Evolutionary conservation across 2,797 vertebrate genomes (phyloP).

Genomic region (Girardinus metallicus): DNA sequence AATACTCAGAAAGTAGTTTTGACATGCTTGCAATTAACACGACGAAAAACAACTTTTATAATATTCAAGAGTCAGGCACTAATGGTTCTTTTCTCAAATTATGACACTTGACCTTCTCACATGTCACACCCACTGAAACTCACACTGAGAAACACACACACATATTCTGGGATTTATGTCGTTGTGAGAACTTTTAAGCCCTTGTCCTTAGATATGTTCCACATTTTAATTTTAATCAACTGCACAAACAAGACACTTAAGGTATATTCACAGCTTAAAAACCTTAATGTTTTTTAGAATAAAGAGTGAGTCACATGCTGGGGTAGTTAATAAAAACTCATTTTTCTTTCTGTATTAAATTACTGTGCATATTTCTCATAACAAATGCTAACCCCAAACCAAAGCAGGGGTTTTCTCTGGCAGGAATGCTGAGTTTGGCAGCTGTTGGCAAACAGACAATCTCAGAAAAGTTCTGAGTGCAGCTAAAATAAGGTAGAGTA

Average conservation of each 20-base stretch:
- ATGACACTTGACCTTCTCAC: background rate
- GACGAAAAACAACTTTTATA: background rate
- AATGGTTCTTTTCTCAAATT: background rate
- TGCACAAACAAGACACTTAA: background rate
- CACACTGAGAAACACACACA: background rate
- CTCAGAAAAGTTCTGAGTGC: background rate
- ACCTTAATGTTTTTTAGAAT: background rate
- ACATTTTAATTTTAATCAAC: background rate
- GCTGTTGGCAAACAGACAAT: background rate
- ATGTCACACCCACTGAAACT: background rate
- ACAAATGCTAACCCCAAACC: background rate
- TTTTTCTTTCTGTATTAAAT: background rate
- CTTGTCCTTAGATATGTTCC: background rate
- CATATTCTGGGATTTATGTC: background rate
- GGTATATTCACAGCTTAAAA: background rate
- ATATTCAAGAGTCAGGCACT: background rate
- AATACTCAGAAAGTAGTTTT: background rate
- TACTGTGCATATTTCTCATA: background rate
- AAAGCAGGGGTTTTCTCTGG: background rate
- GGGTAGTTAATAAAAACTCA: background rate
- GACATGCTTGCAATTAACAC: slow-evolving; percentile 13
- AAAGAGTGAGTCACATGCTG: background rate
- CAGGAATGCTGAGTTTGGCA: too few relatives aligned
- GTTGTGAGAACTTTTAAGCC: background rate
- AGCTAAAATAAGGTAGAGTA: background rate